These are phyloP conservation scores for Luscinia megarhynchos DNA, from an alignment of 2,797 vertebrate species.

Conservation along the genomic window DNA sequence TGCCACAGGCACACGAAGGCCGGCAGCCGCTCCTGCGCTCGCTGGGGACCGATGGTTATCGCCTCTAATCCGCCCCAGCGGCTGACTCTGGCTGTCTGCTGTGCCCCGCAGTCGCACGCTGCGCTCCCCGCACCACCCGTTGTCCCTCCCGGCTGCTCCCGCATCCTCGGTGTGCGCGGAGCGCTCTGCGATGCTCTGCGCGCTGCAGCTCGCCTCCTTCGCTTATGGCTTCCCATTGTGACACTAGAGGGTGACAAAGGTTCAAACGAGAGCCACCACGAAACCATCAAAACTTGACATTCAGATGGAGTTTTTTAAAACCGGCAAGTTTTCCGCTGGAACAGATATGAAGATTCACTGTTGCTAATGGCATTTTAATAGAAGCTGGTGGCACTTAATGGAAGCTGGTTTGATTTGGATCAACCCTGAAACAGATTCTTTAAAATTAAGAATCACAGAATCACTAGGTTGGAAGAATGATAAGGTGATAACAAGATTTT, in stretches of 20 bases:
- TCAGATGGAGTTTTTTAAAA: neutral
- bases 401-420: neutral
- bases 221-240: neutral
- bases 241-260: conserved; percentile 65
- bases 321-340: neutral
- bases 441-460: neutral
- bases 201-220: neutral
- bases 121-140: accelerated
- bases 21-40: neutral
- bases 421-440: neutral
- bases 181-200: neutral
- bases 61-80: neutral
- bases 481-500: neutral
- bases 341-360: neutral
- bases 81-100: neutral
- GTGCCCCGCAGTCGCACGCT: neutral
- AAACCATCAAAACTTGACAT: neutral
- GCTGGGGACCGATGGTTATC: neutral
- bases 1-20: neutral
- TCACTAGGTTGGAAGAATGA: too few species aligned
- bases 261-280: neutral
- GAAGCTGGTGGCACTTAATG: neutral
- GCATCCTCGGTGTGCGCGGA: neutral
- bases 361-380: neutral
- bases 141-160: neutral